Base-by-base conservation (phyloP, 2,888 invertebrate genomes). In the Cataglyphis rosenhaueri region DNA sequence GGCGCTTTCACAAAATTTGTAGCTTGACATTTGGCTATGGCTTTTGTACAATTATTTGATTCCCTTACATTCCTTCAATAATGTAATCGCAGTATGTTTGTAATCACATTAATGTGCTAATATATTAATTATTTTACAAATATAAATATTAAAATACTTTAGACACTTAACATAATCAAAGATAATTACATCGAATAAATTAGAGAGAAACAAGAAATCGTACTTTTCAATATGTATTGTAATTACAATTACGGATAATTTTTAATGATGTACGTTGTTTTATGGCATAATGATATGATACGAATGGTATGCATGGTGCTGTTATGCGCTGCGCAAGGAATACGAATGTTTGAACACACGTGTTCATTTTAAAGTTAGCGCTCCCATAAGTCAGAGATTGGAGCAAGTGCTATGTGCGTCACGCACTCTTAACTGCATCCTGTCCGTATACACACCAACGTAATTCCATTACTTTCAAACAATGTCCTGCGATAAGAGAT, bases 361-460 rank as follows among this genome's bases (percentile, higher is more conserved):
- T 79, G 59, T 68, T 79, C 59, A 70, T 79, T 70, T 79, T 70
- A 59, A 44, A 70, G 44, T 59, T 79, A 70, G n/a, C 57, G 70
- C 78, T 59, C 70, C 44, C 44, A 70, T 79, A 79, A 79, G 78
- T 79, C 59, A 79, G 70, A 79, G 70, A 59, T 79, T 79, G 78
- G 48, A 59, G 59, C 70, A 79, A 79, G 66, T 66, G 76, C 66
- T 76, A 76, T n/a, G 59, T 79, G 78, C 78, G 78, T 79, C 78
- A 79, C 78, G 78, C 78, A 79, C 78, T 79, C 78, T 79, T 79
- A 79, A 79, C 78, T 79, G 78, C 78, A 79, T 79, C 78, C 78
- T 79, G 78, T 70, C 78, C 35, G n/a, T 38, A 29, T 32, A 4
- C 21, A 35, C 32, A 48, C 48, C 59, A 59, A 78, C 59, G 35